Evolutionary conservation across 2,797 vertebrate species (phyloP).

Genomic region (Decapterus maruadsi): DNA sequence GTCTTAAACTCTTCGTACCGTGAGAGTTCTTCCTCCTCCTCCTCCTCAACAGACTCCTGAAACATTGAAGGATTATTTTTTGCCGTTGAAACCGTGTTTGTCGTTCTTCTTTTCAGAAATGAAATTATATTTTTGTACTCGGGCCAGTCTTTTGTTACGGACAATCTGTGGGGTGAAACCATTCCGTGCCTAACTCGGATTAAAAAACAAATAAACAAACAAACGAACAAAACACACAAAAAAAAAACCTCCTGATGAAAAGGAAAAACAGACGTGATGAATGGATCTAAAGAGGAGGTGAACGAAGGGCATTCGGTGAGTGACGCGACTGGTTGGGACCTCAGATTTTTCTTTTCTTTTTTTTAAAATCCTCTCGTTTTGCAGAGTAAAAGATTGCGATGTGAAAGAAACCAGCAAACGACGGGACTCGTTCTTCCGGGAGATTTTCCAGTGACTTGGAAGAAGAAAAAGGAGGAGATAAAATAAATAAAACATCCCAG

Average conservation of each 20-base stretch:
- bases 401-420: slow-evolving; percentile 50
- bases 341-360: slow-evolving; percentile 4
- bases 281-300: slow-evolving; percentile 39
- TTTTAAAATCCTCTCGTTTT: slow-evolving; percentile 16
- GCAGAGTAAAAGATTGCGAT: slow-evolving; percentile 20
- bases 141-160: slow-evolving; percentile 84
- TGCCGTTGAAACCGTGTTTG: slow-evolving; percentile 62
- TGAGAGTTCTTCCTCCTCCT: slow-evolving; percentile 21
- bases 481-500: slow-evolving; percentile 16
- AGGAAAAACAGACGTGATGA: slow-evolving; percentile 4
- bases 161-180: slow-evolving; percentile 82
- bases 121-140: slow-evolving; percentile 87
- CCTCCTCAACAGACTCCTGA: slow-evolving; percentile 49
- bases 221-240: too few relatives aligned
- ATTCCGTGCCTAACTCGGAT: slow-evolving; percentile 90
- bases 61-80: slow-evolving; percentile 80
- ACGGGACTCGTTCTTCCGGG: slow-evolving; percentile 54
- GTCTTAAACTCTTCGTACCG: slow-evolving; percentile 59
- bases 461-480: slow-evolving; percentile 14
- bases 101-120: slow-evolving; percentile 68
- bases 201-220: not conserved
- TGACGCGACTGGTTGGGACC: slow-evolving; percentile 38
- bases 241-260: too few relatives aligned
- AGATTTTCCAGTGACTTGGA: slow-evolving; percentile 23
- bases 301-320: slow-evolving; percentile 63